Evolutionary conservation across 2,797 vertebrate genomes (phyloP), one percentile per base, ranked within the genome.

Genomic region (Bufotes viridis): DNA sequence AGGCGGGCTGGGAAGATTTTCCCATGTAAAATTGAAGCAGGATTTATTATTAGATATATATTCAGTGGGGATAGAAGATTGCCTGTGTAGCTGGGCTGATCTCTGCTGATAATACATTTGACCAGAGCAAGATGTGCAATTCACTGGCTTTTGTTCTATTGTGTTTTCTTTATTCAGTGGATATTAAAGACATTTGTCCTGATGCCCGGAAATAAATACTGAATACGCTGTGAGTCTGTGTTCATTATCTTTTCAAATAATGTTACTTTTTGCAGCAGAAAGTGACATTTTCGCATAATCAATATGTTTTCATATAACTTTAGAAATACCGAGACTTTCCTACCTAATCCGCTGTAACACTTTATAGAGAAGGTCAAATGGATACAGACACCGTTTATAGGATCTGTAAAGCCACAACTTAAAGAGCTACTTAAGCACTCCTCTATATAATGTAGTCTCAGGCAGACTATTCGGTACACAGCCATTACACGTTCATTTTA

Each of bases 121-220:
- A 17, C 74, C 81, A 70, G 78, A 84, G 51, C 53, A 83, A 81
- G 75, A 88, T 81, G 58, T 88, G 82, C 63, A 85, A 80, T 49
- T 81, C 83, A 49, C 49, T 85, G 78, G 34, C 67, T 84, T 74
- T 74, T 84, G 87, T 78, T 88, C 65, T 58, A 42, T 88, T 88
- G 75, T 63, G 58, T 67, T 85, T 85, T 65, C 75, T 58, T 63
- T 65, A 80, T 85, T 81, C 78, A 20, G 24, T 75, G 57, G 82
- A 89, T 85, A 89, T 89, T 85, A 85, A 85, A 85, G 58, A 76
- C 87, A 89, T 88, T 85, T 88, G 13, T 84, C 61, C 67, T 76
- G 80, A 51, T 67, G 81, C 24, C 72, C 51, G 63, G 34, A 88
- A 87, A 82, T 82, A 82, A 76, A 83, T 57, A 24, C n/a, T n/a